phyloP scores from a whole-genome alignment of 2,888 invertebrate species.

The Microdon myrmicae region DNA sequence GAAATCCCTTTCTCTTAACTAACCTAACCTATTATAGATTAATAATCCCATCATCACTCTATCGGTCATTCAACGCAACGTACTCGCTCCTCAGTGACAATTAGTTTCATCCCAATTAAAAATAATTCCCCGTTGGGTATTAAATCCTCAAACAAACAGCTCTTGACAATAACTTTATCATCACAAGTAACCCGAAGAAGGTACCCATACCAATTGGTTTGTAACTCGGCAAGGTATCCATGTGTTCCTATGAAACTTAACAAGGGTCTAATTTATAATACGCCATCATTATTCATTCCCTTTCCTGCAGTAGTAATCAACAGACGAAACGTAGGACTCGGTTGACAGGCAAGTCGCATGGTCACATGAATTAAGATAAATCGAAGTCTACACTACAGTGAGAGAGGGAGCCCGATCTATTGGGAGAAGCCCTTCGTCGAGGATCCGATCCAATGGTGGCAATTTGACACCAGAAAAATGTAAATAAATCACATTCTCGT shows the following conservation, averaged over 20 bases:
- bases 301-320: constrained; percentile 9
- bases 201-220: too few relatives aligned
- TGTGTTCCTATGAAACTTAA: constrained; percentile 5
- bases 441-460: constrained; percentile 41
- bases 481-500: constrained; percentile 44
- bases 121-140: constrained; percentile 12
- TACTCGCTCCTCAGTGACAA: too few relatives aligned
- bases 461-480: constrained; percentile 48
- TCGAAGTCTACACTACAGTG: constrained; percentile 34
- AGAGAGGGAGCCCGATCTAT: constrained; percentile 20
- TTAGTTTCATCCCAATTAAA: constrained; percentile 38
- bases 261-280: constrained; percentile 37
- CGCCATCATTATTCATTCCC: constrained; percentile 9
- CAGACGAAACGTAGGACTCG: constrained; percentile 30
- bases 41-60: too few relatives aligned
- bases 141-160: constrained; percentile 14
- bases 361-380: constrained; percentile 49
- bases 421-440: constrained; percentile 28
- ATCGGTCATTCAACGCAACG: too few relatives aligned
- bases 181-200: not conserved
- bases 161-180: constrained; percentile 16
- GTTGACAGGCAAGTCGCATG: constrained; percentile 39
- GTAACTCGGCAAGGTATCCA: too few relatives aligned
- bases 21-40: too few relatives aligned
- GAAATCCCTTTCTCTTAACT: too few relatives aligned